Evolutionary conservation across 1,140 invertebrate species (phyloP), one percentile per base, ranked within the genome.

Genomic region (Lucilia sericata): DNA sequence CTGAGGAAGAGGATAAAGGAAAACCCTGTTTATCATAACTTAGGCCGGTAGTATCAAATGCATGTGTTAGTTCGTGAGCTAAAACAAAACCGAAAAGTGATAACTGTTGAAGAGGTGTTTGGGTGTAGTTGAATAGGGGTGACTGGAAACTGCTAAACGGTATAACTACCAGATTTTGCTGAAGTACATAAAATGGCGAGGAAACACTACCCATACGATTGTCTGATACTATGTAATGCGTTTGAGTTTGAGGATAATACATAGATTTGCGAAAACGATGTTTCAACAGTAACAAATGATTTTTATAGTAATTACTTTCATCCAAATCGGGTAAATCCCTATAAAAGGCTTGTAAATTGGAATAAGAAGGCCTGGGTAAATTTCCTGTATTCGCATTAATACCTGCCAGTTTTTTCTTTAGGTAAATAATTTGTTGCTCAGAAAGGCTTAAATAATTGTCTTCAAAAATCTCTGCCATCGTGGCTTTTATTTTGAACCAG

Each of bases 71-170:
- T 51, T 89, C 88, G 13, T 89, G 88, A 8, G 86, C 76, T 0
- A 89, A 78, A 10, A 89, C 51, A 21, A 89, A 89, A 4, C 88
- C 88, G 49, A 89, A n/a, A 2, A 89, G 34, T 30, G 87, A 86
- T 2, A 86, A 49, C 60, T 87, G 87, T 36, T 88, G 87, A 8
- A 89, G 60, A 10, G 86, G 85, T 14, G 88, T 86, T 1, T 85
- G 74, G 0, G 86, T 82, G 7, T 84, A 12, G 0, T 74, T 34
- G 9, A 85, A 86, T 0, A 88, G 21, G 0, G 88, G 88, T 65
- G 75, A 81, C 30, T 88, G 88, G 0, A 89, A 82, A 17, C 84
- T 55, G 2, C 87, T 87, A 51, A 84, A 83, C 2, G 88, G 88
- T 14, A 89, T 19, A 25, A 89, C 49, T 0, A 89, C 84, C 0